Evolutionary conservation across 2,113 vertebrate genomes (phyloP).

Genomic region (Apaloderma vittatum): DNA sequence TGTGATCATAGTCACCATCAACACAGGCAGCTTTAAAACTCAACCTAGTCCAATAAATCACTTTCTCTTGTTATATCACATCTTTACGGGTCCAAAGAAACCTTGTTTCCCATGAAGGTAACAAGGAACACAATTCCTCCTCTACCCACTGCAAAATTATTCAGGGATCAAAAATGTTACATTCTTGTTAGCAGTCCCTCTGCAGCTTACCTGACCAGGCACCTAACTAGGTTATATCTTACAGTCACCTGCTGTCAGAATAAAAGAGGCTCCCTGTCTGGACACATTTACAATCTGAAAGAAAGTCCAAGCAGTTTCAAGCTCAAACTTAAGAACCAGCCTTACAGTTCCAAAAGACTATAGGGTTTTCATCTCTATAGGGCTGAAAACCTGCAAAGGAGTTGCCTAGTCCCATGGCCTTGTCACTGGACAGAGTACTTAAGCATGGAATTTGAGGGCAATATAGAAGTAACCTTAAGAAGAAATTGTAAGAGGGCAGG

Average conservation of each 20-base stretch:
- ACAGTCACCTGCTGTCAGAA: background rate
- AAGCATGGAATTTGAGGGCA: background rate
- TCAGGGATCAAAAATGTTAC: background rate
- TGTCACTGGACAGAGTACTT: background rate
- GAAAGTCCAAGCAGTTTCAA: background rate
- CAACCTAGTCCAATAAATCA: background rate
- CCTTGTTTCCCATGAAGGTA: background rate
- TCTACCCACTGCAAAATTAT: background rate
- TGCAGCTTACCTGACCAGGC: background rate
- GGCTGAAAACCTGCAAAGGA: background rate
- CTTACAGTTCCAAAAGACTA: background rate
- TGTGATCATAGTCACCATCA: background rate
- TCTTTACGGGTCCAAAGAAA: background rate
- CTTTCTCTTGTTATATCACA: background rate
- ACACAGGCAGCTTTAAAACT: background rate
- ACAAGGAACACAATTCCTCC: background rate
- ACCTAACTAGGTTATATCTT: background rate
- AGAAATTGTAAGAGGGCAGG: background rate
- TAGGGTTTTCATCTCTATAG: background rate
- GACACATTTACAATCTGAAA: background rate
- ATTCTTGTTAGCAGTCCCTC: background rate
- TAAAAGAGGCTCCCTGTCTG: background rate
- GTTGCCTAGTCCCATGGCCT: background rate
- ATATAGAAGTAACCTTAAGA: background rate
- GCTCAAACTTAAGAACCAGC: background rate